Conservation (phyloP, 2,888 invertebrate genomes). For the Fragum sueziense region DNA sequence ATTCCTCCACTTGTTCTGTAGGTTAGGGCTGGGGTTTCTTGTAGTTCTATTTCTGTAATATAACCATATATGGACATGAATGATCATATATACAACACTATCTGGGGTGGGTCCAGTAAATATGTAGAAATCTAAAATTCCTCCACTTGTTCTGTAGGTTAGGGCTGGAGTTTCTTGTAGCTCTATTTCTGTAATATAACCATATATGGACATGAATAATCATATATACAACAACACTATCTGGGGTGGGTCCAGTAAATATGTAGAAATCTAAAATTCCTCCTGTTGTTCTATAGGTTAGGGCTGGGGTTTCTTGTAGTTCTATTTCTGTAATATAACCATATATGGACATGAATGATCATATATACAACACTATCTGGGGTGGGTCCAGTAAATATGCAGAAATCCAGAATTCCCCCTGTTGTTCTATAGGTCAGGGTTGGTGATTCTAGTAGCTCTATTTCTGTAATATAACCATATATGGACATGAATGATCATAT, state of each 20-base stretch:
- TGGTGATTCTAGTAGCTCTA: slow-evolving; percentile 83
- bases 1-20: too few species aligned
- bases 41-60: slow-evolving; percentile 6
- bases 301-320: slow-evolving; percentile 85
- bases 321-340: slow-evolving; percentile 85
- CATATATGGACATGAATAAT: too few species aligned
- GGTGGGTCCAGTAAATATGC: slow-evolving; percentile 89
- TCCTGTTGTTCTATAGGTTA: slow-evolving; percentile 91
- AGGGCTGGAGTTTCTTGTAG: slow-evolving; percentile 86
- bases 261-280: slow-evolving; percentile 91
- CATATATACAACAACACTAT: slow-evolving; percentile 82
- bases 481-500: too few species aligned
- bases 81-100: slow-evolving; percentile 83
- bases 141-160: slow-evolving; percentile 91
- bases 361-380: slow-evolving; percentile 84
- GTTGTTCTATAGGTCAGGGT: slow-evolving; percentile 91
- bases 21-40: slow-evolving; percentile 88
- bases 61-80: too few species aligned
- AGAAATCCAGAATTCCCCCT: slow-evolving; percentile 91
- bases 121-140: slow-evolving; percentile 90
- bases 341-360: slow-evolving; percentile 81
- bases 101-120: slow-evolving; percentile 89
- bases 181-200: slow-evolving; percentile 66
- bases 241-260: slow-evolving; percentile 89
- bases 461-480: too few species aligned